phyloP scores from a whole-genome alignment of 2,888 invertebrate genomes.

The Lacanobia oleracea region DNA sequence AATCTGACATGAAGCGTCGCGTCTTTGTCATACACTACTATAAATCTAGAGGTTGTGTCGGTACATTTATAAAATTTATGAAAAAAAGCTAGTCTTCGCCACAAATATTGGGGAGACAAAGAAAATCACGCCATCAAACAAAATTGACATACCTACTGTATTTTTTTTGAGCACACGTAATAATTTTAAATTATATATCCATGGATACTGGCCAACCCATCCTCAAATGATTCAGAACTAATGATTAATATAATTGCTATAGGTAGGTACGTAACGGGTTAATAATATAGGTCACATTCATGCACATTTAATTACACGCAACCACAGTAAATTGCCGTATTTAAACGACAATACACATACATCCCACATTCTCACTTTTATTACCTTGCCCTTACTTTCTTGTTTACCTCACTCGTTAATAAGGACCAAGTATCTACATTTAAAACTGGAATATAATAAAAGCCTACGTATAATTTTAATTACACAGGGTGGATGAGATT shows the following conservation, averaged over 20 bases:
- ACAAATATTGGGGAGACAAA: background rate
- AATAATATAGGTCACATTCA: slow-evolving; percentile 57
- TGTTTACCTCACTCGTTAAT: slow-evolving; percentile 21
- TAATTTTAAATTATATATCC: slow-evolving; percentile 6
- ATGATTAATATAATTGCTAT: slow-evolving; percentile 27
- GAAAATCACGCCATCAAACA: slow-evolving; percentile 6
- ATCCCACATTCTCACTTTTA: slow-evolving; percentile 39
- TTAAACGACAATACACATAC: slow-evolving; percentile 29
- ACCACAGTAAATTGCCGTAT: slow-evolving; percentile 26
- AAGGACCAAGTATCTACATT: slow-evolving; percentile 27
- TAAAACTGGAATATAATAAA: slow-evolving; percentile 11
- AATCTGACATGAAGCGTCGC: slow-evolving; percentile 66
- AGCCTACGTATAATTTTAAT: slow-evolving; percentile 29
- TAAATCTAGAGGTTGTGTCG: slow-evolving; percentile 59
- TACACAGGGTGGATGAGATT: slow-evolving; percentile 26
- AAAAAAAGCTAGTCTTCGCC: slow-evolving; percentile 34
- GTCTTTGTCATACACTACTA: slow-evolving; percentile 56
- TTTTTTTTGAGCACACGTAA: background rate
- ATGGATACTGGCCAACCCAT: background rate
- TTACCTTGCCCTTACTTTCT: slow-evolving; percentile 50
- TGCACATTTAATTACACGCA: slow-evolving; percentile 35
- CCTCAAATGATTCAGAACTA: slow-evolving; percentile 41
- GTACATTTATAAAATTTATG: slow-evolving; percentile 65
- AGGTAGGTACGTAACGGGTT: slow-evolving; percentile 30
- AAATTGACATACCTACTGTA: background rate